Evolutionary conservation across 2,113 vertebrate genomes (phyloP), one percentile per base, ranked within the genome.

Genomic region (Takifugu flavidus): DNA sequence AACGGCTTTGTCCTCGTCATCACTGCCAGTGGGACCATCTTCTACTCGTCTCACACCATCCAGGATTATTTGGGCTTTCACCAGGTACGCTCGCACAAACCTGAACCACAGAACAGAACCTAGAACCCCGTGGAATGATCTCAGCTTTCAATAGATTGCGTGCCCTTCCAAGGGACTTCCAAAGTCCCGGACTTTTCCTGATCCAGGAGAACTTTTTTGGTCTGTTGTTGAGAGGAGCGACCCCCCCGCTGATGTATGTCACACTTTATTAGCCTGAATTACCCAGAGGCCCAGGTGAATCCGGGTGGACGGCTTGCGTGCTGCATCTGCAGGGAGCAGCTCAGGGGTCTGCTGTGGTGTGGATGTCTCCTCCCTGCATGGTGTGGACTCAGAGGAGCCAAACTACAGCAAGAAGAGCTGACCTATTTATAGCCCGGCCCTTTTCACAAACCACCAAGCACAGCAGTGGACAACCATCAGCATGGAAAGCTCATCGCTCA

Each of bases 61-160:
- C 89, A 92, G 82, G 91, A 93, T 75, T 93, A 91, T 15, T 51
- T 91, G 59, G 92, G 92, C 42, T 93, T 93, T 72, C 90, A 92
- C 51, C 91, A 91, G 92, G 91, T 92, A 74, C n/a, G 10, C 15
- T n/a, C 46, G 13, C 14, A 15, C 14, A 8, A 15, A 28, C 4
- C 20, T 27, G 12, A 31, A 15, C n/a, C 27, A 46, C 29, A 29
- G 29, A 29, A 29, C 29, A 3, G 34, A 39, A 39, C 34, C 34
- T 39, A 11, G 8, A 39, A 6, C 7, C 34, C 34, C 11, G 34
- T 39, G 34, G 34, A 39, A 3, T 39, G 34, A 39, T 39, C 34
- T 6, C 46, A 49, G 46, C 4, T n/a, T 4, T 2, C 14, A 20
- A 10, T 39, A 39, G 34, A 39, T 39, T 39, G 8, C 34, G 34